Conservation (phyloP, 1,140 invertebrate genomes). For the Caerostris darwini region DNA sequence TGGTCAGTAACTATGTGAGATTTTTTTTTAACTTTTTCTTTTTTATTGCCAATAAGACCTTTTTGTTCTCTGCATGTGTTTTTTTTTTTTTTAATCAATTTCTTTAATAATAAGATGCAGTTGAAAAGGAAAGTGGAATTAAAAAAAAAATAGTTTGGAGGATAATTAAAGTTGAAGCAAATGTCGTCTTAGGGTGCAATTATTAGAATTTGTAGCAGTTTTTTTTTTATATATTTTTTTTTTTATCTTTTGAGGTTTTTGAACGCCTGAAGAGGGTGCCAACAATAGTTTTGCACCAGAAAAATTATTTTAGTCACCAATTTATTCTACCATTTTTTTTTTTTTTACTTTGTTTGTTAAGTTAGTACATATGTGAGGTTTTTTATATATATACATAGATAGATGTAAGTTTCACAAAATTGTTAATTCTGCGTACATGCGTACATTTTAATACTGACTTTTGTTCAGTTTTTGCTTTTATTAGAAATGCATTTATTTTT, state of each 20-base stretch:
- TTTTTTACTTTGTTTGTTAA: not conserved
- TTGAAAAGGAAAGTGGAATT: not conserved
- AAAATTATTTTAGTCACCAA: not conserved
- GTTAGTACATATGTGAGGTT: no score
- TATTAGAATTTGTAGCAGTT: not conserved
- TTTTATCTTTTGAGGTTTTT: not conserved
- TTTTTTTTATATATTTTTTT: no score
- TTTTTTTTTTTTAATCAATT: not conserved
- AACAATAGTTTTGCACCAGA: not conserved
- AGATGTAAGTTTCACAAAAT: no score
- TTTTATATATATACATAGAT: no score
- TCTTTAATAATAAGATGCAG: constrained; percentile 26
- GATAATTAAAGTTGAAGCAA: constrained; percentile 38
- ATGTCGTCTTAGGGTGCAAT: not conserved
- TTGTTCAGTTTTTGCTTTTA: no score
- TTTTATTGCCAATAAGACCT: not conserved
- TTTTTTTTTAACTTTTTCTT: not conserved
- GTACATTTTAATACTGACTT: no score
- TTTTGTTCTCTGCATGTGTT: not conserved
- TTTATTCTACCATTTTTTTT: not conserved
- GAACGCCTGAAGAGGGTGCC: not conserved
- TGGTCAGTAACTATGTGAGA: not conserved
- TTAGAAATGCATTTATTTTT: no score
- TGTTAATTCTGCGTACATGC: no score
- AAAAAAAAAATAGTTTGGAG: not conserved